Percentiles rank a stretch among this genome's conserved stretches.
Evolutionary conservation across 2,797 vertebrate species (phyloP).

Genomic region (Gallinago nigripennis): DNA sequence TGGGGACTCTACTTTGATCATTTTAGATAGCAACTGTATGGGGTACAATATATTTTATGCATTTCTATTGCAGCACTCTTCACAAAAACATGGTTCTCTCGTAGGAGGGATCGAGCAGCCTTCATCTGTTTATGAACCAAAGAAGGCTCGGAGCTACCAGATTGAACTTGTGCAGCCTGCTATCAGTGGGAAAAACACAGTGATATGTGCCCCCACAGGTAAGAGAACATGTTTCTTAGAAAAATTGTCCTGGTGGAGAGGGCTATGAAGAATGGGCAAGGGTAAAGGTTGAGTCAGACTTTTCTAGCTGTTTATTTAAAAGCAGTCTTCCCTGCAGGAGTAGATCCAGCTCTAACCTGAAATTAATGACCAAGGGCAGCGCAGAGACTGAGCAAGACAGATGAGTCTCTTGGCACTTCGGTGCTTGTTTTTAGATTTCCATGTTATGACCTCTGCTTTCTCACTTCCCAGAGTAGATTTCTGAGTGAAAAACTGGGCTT

Average conservation of each 20-base stretch:
- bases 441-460: not conserved
- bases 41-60: not conserved
- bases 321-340: not conserved
- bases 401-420: fast-evolving
- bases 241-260: not conserved
- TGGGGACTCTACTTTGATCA: not conserved
- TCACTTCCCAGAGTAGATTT: not conserved
- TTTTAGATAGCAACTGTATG: not conserved
- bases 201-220: constrained; percentile 81
- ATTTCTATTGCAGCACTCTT: not conserved
- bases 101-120: not conserved
- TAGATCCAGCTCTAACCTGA: not conserved
- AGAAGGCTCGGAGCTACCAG: constrained; percentile 71
- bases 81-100: not conserved
- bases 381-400: not conserved
- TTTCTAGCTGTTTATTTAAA: not conserved
- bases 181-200: constrained; percentile 73
- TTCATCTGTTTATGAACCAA: not conserved
- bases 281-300: not conserved
- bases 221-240: not conserved
- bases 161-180: constrained; percentile 73
- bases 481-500: not conserved
- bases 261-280: not conserved
- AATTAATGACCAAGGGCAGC: not conserved
- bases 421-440: not conserved